Evolutionary conservation across 1,140 invertebrate species (phyloP).

Genomic region (Drosophila miranda): DNA sequence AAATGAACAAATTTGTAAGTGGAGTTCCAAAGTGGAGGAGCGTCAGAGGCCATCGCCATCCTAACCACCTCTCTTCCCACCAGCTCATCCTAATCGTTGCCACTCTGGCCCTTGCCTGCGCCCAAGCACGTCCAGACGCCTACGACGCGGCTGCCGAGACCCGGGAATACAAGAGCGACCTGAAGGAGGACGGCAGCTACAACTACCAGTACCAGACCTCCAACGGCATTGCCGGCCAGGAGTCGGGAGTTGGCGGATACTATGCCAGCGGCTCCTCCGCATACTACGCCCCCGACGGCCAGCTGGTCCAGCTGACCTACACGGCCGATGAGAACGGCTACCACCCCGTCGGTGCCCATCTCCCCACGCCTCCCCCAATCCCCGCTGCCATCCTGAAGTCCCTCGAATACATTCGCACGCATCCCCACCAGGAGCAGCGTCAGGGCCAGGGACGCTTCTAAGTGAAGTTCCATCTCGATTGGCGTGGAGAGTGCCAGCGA

Average conservation of each 20-base stretch:
- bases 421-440: constrained; percentile 81
- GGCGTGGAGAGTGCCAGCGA: background rate
- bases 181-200: constrained; percentile 85
- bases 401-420: constrained; percentile 85
- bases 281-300: constrained; percentile 82
- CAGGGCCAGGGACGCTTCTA: constrained; percentile 55
- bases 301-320: constrained; percentile 84
- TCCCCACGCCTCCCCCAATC: constrained; percentile 91
- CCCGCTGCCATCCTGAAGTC: constrained; percentile 87
- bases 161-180: constrained; percentile 61
- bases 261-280: constrained; percentile 72
- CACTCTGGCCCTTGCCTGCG: constrained; percentile 45
- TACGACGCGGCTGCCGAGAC: constrained; percentile 71
- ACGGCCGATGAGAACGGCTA: constrained; percentile 91
- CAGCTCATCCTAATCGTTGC: constrained; percentile 65
- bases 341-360: constrained; percentile 87
- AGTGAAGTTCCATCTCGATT: background rate
- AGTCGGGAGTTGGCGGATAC: constrained; percentile 83
- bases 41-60: background rate
- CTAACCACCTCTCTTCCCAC: background rate
- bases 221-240: constrained; percentile 86
- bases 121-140: constrained; percentile 58
- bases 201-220: constrained; percentile 84
- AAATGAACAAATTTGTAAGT: constrained; percentile 79
- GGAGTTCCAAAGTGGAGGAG: background rate